A percentile compares a stretch with the other conserved stretches of the same genome.
phyloP scores from a whole-genome alignment of 2,113 vertebrate genomes.

The Neotragus moschatus region DNA sequence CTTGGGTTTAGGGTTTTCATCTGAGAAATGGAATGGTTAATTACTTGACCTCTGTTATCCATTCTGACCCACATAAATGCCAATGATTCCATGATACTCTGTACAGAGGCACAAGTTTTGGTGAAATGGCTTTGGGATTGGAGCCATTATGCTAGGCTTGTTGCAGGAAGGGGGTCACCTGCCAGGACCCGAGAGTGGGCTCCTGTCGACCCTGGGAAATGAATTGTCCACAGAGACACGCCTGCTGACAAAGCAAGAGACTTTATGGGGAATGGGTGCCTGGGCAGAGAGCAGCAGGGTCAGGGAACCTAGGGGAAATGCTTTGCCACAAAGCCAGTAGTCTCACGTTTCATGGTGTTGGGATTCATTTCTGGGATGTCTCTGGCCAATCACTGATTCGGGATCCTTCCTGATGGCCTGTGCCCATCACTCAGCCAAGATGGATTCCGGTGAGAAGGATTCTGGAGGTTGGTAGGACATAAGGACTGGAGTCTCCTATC shows the following conservation, averaged over 20 bases:
- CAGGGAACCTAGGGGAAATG: not conserved
- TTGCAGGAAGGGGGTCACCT: not conserved
- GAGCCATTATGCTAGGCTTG: not conserved
- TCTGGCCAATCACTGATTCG: not conserved
- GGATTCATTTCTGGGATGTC: not conserved
- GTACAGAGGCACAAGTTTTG: not conserved
- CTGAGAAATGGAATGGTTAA: not conserved
- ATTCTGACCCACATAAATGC: not conserved
- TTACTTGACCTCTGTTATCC: not conserved
- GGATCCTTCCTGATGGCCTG: not conserved
- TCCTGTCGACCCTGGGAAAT: not conserved
- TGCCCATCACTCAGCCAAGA: not conserved
- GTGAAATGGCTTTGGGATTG: not conserved
- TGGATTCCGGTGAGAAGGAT: not conserved
- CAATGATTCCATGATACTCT: not conserved
- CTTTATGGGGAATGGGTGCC: not conserved
- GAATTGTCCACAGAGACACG: not conserved
- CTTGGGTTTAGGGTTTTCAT: not conserved
- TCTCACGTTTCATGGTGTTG: not conserved
- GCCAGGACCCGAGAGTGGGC: not conserved
- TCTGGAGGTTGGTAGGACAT: not conserved
- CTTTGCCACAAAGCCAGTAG: not conserved
- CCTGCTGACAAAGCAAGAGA: not conserved
- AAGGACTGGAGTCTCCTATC: not conserved
- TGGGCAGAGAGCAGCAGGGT: not conserved